Base-by-base conservation (phyloP, 2,797 vertebrate species). In the Ctenosaura bakeri region DNA sequence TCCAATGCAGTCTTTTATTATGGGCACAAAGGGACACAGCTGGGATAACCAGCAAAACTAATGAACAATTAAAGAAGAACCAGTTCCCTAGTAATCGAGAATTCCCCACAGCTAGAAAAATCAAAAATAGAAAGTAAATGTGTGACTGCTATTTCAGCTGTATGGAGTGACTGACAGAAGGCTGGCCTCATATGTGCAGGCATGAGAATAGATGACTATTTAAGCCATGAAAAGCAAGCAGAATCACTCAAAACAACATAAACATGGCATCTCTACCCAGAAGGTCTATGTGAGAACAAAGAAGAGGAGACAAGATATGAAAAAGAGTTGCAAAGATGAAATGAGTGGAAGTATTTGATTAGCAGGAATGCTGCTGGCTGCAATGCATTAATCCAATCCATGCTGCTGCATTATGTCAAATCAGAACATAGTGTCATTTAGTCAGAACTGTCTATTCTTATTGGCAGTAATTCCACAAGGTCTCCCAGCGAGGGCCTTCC, bases 221-320 rank as follows among this genome's bases (percentile, higher is more conserved):
- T 66, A 85, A 89, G n/a, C 32, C 38, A 81, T 62, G 78, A 82
- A 24, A n/a, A 86, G 66, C 42, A 86, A 62, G 69, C 4, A 62
- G 38, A 4, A 74, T 12, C 35, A 74, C 35, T 89, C 69, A 76
- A 54, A 77, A 56, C 9, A 77, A 20, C 54, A 77, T 24, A 74
- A 50, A 76, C 38, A n/a, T 14, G n/a, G 56, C 3, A 66, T 9
- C 35, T 76, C 32, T 32, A 16, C 46, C 35, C 2, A 59, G 2
- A 71, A 86, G 32, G 38, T 29, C 50, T 38, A 24, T 22, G 46
- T 26, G 62, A 76, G 38, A 54, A 54, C 32, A 81, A 81, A 84
- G 5, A 38, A n/a, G 6, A 80, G 29, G 26, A 18, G 10, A 22
- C 59, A 85, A 66, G 24, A 71, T 8, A 62, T 16, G 3, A 54